phyloP scores from a whole-genome alignment of 2,888 invertebrate genomes.

The Euzetes globulus region DNA sequence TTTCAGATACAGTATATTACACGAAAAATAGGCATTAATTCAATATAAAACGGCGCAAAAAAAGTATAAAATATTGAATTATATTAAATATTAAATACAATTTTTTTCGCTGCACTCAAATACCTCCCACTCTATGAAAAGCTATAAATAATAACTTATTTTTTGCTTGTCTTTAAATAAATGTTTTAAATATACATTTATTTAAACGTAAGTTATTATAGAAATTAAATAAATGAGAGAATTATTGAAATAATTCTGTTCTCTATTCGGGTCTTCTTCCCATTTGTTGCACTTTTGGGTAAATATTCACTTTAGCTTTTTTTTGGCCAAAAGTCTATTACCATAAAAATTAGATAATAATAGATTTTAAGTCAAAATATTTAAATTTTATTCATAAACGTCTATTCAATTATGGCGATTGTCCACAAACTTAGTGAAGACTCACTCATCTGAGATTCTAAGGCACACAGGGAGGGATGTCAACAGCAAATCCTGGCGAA shows the following conservation, averaged over 20 bases:
- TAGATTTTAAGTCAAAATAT: too few species aligned
- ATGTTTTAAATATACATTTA: neutral
- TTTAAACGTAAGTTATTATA: constrained; percentile 1
- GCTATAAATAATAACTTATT: neutral
- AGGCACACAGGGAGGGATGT: too few species aligned
- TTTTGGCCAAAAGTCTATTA: neutral
- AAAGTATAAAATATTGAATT: neutral
- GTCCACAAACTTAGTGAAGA: too few species aligned
- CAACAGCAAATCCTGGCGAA: too few species aligned
- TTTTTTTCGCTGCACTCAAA: neutral
- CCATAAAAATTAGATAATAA: neutral
- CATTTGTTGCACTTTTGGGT: neutral
- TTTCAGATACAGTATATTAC: neutral
- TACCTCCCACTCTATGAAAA: constrained; percentile 10
- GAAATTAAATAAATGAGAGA: constrained; percentile 10
- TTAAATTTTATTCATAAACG: too few species aligned
- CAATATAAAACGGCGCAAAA: neutral
- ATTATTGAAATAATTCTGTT: neutral
- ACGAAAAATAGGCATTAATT: neutral
- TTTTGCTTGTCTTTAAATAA: neutral
- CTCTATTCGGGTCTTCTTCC: neutral
- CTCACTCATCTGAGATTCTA: too few species aligned
- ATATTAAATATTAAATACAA: constrained; percentile 15
- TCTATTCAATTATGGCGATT: too few species aligned
- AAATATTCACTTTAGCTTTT: neutral